A percentile compares a stretch with the other conserved stretches of the same genome.
Evolutionary conservation across 1,140 invertebrate species (phyloP).

Genomic region (Diachasmimorpha longicaudata): DNA sequence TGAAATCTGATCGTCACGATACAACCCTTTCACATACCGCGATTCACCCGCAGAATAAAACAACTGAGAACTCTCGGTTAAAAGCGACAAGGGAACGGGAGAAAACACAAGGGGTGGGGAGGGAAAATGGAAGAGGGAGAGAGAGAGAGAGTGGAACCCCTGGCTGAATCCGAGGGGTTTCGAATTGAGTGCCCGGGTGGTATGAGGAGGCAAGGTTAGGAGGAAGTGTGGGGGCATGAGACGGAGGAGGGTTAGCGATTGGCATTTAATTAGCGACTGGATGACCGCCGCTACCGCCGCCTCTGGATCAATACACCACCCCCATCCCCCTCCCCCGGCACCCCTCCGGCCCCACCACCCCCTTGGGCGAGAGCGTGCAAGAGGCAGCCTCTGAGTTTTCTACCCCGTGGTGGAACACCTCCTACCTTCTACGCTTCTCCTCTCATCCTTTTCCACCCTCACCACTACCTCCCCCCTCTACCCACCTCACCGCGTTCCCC

Average conservation of each 20-base stretch:
- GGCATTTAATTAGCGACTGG: conserved; percentile 64
- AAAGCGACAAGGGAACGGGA: neutral
- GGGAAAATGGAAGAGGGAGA: neutral
- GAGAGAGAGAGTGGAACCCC: too few species aligned
- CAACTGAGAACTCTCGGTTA: neutral
- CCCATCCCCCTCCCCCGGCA: conserved; percentile 53
- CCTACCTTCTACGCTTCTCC: neutral
- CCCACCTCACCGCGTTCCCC: too few species aligned
- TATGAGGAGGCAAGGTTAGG: conserved; percentile 32
- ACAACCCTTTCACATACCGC: conserved; percentile 1
- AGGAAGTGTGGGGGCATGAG: conserved; percentile 30
- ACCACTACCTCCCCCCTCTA: conserved; percentile 20
- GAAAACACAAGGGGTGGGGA: neutral
- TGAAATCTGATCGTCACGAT: conserved; percentile 3
- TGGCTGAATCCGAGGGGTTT: conserved; percentile 5
- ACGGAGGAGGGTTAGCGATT: conserved; percentile 56
- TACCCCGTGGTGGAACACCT: conserved; percentile 31
- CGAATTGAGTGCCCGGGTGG: conserved; percentile 40
- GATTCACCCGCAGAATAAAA: neutral
- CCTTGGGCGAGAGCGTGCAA: conserved; percentile 57
- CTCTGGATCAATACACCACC: conserved; percentile 57
- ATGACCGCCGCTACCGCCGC: conserved; percentile 62
- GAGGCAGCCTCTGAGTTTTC: conserved; percentile 45
- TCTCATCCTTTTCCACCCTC: neutral
- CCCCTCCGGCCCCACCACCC: conserved; percentile 45